Conservation (phyloP, 2,888 invertebrate species). For the Tenthredo notha region DNA sequence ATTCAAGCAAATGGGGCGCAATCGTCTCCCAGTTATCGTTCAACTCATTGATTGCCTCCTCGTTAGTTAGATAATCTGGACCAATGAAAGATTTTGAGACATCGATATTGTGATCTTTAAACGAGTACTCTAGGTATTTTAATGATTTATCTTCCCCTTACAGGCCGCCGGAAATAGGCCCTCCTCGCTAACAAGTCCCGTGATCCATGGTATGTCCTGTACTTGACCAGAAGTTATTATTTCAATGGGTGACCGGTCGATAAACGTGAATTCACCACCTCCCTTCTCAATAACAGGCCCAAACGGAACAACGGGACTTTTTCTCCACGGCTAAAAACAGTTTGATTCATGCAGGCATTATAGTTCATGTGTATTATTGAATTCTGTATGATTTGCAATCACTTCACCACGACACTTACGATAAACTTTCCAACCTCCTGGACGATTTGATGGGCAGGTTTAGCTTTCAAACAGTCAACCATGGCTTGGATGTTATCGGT, state of each 20-base stretch:
- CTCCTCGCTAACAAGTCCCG: constrained; percentile 85
- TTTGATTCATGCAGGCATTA: too few species aligned
- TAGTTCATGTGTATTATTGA: too few species aligned
- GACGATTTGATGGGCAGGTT: constrained; percentile 82
- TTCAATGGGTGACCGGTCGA: constrained; percentile 81
- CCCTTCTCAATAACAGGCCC: too few species aligned
- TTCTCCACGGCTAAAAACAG: too few species aligned
- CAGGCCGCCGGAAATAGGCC: constrained; percentile 88
- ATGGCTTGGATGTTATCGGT: constrained; percentile 79
- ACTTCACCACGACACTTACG: constrained; percentile 72
- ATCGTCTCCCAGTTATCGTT: too few species aligned
- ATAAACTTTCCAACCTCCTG: constrained; percentile 80
- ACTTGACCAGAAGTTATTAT: constrained; percentile 82
- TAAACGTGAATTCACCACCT: too few species aligned
- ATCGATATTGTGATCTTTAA: not conserved
- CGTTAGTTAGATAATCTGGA: constrained; percentile 16
- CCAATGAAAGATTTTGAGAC: not conserved
- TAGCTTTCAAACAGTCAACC: constrained; percentile 82
- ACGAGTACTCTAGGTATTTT: not conserved
- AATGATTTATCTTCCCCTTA: not conserved
- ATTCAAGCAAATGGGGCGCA: constrained; percentile 9
- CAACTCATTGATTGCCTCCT: not conserved
- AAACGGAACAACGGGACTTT: too few species aligned
- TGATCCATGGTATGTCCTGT: constrained; percentile 85
- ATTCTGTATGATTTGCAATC: too few species aligned